phyloP scores from a whole-genome alignment of 2,113 vertebrate species.

The Psittacara wagleri region DNA sequence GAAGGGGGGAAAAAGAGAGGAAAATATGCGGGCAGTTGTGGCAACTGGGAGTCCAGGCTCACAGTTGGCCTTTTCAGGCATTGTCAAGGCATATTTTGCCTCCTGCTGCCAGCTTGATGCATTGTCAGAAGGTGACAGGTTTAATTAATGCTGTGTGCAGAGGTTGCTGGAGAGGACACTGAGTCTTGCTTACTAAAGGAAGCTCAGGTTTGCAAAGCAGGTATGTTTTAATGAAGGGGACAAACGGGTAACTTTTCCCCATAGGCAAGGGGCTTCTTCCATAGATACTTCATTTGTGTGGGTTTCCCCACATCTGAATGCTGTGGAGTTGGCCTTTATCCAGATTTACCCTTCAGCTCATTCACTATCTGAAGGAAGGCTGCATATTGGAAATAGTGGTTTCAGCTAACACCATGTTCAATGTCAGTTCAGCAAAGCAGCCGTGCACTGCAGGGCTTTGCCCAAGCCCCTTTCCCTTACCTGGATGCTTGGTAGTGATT shows the following conservation, averaged over 20 bases:
- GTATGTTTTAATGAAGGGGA: background rate
- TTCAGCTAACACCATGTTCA: background rate
- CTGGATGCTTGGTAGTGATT: background rate
- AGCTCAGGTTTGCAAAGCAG: background rate
- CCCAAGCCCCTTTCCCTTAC: background rate
- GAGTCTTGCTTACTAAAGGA: background rate
- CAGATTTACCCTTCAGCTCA: background rate
- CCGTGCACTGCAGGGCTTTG: background rate
- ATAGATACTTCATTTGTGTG: background rate
- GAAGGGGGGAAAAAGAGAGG: background rate
- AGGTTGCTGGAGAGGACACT: background rate
- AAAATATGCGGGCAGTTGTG: background rate
- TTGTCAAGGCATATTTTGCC: background rate
- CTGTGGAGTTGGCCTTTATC: background rate
- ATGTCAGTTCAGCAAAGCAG: background rate
- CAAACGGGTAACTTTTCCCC: background rate
- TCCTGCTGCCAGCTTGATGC: background rate
- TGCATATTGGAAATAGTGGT: background rate
- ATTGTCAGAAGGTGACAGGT: background rate
- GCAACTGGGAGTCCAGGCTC: background rate
- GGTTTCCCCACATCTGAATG: background rate
- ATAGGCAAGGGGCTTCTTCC: background rate
- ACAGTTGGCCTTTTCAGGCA: background rate
- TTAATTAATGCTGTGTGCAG: conserved; percentile 35
- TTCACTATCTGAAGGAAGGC: background rate